A percentile compares a stretch with the other conserved stretches of the same genome.
phyloP scores from a whole-genome alignment of 1,140 invertebrate species.

The Drosophila serrata region DNA sequence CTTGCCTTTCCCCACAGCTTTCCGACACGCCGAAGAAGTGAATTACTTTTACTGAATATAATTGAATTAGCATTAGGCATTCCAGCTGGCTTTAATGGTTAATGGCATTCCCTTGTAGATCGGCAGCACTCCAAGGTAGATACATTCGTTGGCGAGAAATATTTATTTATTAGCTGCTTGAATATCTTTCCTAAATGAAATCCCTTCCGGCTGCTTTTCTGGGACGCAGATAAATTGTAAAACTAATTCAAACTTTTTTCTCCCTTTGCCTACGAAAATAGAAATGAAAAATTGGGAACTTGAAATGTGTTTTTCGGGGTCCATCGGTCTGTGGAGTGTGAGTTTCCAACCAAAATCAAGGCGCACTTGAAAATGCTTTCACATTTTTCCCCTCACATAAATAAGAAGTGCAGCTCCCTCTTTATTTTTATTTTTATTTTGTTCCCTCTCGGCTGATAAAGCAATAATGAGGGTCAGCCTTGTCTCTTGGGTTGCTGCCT shows the following conservation, averaged over 20 bases:
- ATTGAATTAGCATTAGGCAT: slow-evolving; percentile 71
- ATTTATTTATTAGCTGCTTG: slow-evolving; percentile 47
- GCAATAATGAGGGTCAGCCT: slow-evolving; percentile 72
- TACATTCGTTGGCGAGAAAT: neutral
- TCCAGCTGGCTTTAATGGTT: slow-evolving; percentile 5
- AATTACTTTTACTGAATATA: slow-evolving; percentile 78
- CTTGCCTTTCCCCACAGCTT: slow-evolving; percentile 40
- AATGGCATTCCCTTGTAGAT: slow-evolving; percentile 39
- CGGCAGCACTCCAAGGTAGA: slow-evolving; percentile 7
- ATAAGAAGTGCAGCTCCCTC: slow-evolving; percentile 37
- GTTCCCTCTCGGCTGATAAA: slow-evolving; percentile 54
- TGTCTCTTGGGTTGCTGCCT: slow-evolving; percentile 28
- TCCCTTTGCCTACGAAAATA: slow-evolving; percentile 56
- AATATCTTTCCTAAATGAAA: slow-evolving; percentile 43
- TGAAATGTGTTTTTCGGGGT: slow-evolving; percentile 35
- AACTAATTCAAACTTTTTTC: slow-evolving; percentile 35
- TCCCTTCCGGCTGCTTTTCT: slow-evolving; percentile 22
- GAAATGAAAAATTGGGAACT: slow-evolving; percentile 38
- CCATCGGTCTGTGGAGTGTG: neutral
- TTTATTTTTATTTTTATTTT: slow-evolving; percentile 13
- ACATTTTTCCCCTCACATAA: slow-evolving; percentile 41
- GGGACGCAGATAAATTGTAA: slow-evolving; percentile 26
- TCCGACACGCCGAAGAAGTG: slow-evolving; percentile 16
- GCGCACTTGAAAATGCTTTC: slow-evolving; percentile 67
- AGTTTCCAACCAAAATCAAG: slow-evolving; percentile 44